Conservation (phyloP, 2,113 vertebrate genomes). For the Hipposideros armiger region DNA sequence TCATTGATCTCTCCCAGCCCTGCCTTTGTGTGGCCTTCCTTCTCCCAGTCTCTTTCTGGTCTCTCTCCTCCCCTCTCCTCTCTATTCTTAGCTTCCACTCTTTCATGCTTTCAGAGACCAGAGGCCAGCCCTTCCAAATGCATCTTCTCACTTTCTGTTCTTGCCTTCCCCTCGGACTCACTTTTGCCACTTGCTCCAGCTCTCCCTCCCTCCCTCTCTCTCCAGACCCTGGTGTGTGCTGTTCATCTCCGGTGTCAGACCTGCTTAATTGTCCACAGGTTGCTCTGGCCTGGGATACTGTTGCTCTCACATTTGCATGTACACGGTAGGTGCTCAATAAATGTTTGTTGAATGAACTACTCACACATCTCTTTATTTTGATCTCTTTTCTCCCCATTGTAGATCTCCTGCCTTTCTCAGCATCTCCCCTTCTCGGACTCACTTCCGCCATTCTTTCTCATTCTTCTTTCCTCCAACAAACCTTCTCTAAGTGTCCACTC, state of each 20-base stretch:
- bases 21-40: not conserved
- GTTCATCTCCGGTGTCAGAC: not conserved
- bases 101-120: slow-evolving; percentile 61
- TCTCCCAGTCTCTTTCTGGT: not conserved
- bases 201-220: not conserved
- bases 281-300: not conserved
- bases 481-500: not conserved
- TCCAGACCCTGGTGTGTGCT: not conserved
- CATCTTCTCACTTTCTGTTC: not conserved
- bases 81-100: slow-evolving; percentile 71
- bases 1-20: slow-evolving; percentile 73
- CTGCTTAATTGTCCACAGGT: not conserved
- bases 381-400: not conserved
- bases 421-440: not conserved
- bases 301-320: not conserved
- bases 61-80: slow-evolving; percentile 55
- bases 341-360: not conserved
- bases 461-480: not conserved
- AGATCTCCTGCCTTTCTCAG: not conserved
- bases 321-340: not conserved
- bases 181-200: not conserved
- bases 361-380: not conserved
- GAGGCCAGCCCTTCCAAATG: slow-evolving; percentile 45
- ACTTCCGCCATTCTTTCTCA: not conserved
- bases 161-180: not conserved